Evolutionary conservation across 2,888 invertebrate genomes (phyloP).

Genomic region (Netelia fuscicornis): DNA sequence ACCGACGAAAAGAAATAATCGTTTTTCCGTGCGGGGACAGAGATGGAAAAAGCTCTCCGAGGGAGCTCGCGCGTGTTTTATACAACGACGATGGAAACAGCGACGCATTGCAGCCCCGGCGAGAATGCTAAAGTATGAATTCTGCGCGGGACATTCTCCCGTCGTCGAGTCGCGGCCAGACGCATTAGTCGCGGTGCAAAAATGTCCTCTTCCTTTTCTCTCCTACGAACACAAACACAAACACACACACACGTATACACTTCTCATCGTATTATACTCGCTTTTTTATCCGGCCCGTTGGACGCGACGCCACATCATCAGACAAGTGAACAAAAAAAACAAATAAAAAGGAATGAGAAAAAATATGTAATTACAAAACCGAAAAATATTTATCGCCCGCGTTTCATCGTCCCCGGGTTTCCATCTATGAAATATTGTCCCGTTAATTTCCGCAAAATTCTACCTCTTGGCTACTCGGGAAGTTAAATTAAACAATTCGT

Average conservation of each 20-base stretch:
- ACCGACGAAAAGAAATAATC: slow-evolving; percentile 63
- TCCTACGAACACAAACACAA: not conserved
- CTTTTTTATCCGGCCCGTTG: slow-evolving; percentile 55
- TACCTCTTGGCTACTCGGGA: too few species aligned
- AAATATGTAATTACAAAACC: slow-evolving; percentile 28
- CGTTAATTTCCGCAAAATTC: slow-evolving; percentile 3
- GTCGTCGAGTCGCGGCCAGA: slow-evolving; percentile 68
- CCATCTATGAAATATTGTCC: slow-evolving; percentile 8
- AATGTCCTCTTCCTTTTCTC: slow-evolving; percentile 67
- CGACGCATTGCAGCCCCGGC: slow-evolving; percentile 42
- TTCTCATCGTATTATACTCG: slow-evolving; percentile 53
- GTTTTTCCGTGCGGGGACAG: slow-evolving; percentile 52
- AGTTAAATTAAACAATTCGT: too few species aligned
- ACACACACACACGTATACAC: slow-evolving; percentile 1
- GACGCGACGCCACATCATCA: slow-evolving; percentile 62
- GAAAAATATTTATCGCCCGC: slow-evolving; percentile 28
- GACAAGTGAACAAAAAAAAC: slow-evolving; percentile 9
- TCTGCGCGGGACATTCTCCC: slow-evolving; percentile 65
- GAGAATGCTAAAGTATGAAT: slow-evolving; percentile 67
- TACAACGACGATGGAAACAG: slow-evolving; percentile 45
- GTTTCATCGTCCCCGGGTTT: not conserved
- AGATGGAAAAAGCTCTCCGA: slow-evolving; percentile 7
- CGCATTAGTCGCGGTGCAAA: slow-evolving; percentile 71
- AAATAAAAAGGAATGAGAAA: slow-evolving; percentile 14
- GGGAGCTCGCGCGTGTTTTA: slow-evolving; percentile 3